Base-by-base conservation (phyloP, 1,140 invertebrate genomes). In the Meloidogyne floridensis region DNA sequence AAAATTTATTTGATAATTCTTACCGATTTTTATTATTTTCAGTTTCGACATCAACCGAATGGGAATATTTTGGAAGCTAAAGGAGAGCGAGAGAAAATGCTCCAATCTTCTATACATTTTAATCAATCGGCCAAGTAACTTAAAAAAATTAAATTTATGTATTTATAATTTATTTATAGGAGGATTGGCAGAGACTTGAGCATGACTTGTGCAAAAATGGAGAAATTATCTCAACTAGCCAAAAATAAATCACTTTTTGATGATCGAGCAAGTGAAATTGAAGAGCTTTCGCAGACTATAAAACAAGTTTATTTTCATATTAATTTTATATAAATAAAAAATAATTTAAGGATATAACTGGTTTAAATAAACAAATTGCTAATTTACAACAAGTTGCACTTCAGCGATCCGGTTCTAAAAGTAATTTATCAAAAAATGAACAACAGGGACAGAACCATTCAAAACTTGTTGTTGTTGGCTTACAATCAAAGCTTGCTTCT, bases 211-310 rank as follows among this genome's bases (percentile, higher is more conserved):
- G 93, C 95, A 51, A 99, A 98, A 91, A 91, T 99, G 86, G 96
- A 98, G 91, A 98, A 98, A 91, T 92, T 98, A 75, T 95, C 96
- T 72, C 91, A 96, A 96, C 95, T 98, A 93, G 96, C 97, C 6
- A 98, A 98, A 92, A 94, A 94, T 87, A 97, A 96, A 91, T 97
- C 96, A 0, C 92, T 99, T 72, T 99, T 99, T 92, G 96, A 99
- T 91, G 97, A 98, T 89, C 92, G 94, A 90, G 84, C 83, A 77
- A 90, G 90, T 47, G 97, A 99, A 92, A 97, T 99, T 77, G 95
- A 99, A 91, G 96, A 98, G 90, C 91, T 99, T 65, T 98, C 96
- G 1, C 96, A 96, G 87, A 97, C 98, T 72, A 97, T 99, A 51
- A 98, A 98, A 92, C 81, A 90, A 86, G 90, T 93, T 93, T 71